Percentiles rank a stretch among this genome's conserved stretches.
These are phyloP conservation scores for Piscicola geometra DNA, from an alignment of 2,888 invertebrate species.

Conservation along the genomic window DNA sequence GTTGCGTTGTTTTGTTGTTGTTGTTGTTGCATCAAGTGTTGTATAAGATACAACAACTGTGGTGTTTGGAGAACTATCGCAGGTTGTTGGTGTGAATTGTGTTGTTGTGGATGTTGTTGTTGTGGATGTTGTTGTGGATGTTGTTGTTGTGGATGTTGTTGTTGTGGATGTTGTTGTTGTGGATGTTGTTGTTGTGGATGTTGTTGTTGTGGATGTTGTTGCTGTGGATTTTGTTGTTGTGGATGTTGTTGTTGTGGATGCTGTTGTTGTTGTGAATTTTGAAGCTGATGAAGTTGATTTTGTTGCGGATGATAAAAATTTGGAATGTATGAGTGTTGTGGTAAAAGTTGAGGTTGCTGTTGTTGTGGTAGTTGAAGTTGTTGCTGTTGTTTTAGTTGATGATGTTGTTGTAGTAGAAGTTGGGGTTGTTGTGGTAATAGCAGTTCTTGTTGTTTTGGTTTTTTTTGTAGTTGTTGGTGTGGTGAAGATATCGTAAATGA, in stretches of 20 bases:
- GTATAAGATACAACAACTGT: no score
- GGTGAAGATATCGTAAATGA: neutral
- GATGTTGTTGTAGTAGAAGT: neutral
- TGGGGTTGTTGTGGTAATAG: neutral
- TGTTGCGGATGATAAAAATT: neutral
- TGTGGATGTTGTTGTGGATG: no score
- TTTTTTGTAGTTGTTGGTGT: neutral
- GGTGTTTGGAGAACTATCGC: no score
- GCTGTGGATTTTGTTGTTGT: neutral
- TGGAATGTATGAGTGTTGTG: neutral
- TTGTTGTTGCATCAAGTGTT: no score
- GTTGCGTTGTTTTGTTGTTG: no score
- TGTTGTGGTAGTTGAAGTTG: no score
- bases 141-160: no score
- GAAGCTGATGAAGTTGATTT: neutral
- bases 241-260: neutral
- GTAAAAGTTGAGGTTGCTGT: neutral
- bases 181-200: neutral
- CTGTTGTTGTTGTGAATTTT: neutral
- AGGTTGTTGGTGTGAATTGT: no score
- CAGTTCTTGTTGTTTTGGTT: neutral
- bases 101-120: no score
- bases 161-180: neutral
- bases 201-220: neutral
- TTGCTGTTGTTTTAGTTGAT: no score